Evolutionary conservation across 1,140 invertebrate species (phyloP).

Genomic region (Philotrypesis tridentata): DNA sequence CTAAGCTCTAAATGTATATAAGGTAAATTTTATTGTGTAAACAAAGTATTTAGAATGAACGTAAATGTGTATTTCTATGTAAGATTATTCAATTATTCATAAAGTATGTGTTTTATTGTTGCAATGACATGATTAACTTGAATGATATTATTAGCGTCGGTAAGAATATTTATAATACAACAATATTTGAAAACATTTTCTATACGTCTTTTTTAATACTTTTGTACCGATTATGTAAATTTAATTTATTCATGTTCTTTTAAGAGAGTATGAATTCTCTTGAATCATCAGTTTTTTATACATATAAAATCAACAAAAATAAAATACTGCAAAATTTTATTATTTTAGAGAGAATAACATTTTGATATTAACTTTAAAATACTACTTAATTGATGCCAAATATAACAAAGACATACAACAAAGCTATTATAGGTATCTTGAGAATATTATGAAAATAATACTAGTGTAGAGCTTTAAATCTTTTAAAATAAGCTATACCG

Average conservation of each 20-base stretch:
- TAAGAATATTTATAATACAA: neutral
- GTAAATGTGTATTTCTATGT: too few species aligned
- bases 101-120: neutral
- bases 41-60: neutral
- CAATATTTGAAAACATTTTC: neutral
- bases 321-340: neutral
- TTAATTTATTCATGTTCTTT: neutral
- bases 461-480: neutral
- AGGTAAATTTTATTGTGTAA: neutral
- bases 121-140: neutral
- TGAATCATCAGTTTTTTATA: neutral
- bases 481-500: slow-evolving; percentile 4
- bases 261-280: neutral
- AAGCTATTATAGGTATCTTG: neutral
- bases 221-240: slow-evolving; percentile 10
- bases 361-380: neutral
- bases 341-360: neutral
- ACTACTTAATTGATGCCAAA: slow-evolving; percentile 28
- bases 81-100: neutral
- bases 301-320: neutral
- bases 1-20: neutral
- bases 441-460: neutral
- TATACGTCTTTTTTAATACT: neutral
- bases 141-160: neutral
- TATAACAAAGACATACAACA: neutral